A percentile compares a stretch with the other conserved stretches of the same genome.
Evolutionary conservation across 2,888 invertebrate species (phyloP).

Genomic region (Andrena bucephala): DNA sequence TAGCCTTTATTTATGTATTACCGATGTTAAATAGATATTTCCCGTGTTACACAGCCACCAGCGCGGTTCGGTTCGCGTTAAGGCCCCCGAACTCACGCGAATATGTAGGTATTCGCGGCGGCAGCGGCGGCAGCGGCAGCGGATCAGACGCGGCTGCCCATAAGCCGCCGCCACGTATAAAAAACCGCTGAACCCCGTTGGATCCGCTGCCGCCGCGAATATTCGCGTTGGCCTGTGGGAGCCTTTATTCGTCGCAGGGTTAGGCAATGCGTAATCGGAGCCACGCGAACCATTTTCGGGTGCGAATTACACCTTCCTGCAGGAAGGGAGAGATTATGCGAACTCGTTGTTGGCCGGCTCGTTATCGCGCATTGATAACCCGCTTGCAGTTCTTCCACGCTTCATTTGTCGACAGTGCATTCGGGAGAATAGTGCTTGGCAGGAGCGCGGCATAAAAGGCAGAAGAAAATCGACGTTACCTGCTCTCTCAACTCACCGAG

Average conservation of each 20-base stretch:
- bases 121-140: no score
- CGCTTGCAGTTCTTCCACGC: conserved; percentile 44
- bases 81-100: no score
- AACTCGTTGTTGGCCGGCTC: conserved; percentile 18
- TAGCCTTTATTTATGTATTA: not conserved
- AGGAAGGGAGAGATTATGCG: conserved; percentile 4
- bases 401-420: conserved; percentile 39
- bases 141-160: no score
- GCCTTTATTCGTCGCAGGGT: conserved; percentile 2
- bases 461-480: conserved; percentile 61
- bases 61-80: conserved; percentile 33
- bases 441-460: conserved; percentile 32
- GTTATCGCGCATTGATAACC: conserved; percentile 52
- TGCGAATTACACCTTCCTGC: not conserved
- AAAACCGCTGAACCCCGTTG: no score
- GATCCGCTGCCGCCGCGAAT: no score
- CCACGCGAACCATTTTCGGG: conserved; percentile 34
- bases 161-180: no score
- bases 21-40: conserved; percentile 43
- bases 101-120: no score
- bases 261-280: conserved; percentile 43
- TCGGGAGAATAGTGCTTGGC: conserved; percentile 52
- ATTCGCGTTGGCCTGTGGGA: not conserved
- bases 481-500: conserved; percentile 64
- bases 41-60: conserved; percentile 62